Evolutionary conservation across 2,797 vertebrate species (phyloP).

Genomic region (Paguma larvata): DNA sequence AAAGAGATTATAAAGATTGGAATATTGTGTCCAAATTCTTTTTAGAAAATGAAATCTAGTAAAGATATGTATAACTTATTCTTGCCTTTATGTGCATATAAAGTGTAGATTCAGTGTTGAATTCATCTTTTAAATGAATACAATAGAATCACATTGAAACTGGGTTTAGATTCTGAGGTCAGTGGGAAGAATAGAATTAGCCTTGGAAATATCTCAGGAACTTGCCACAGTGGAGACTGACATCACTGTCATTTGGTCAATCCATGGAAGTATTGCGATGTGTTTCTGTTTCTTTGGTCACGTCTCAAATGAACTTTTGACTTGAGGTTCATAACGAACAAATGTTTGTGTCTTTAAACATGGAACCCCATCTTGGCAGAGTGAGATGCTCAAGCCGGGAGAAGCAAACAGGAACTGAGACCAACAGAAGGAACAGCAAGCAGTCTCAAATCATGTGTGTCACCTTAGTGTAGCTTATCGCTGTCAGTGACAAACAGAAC

Average conservation of each 20-base stretch:
- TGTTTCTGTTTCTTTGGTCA: background rate
- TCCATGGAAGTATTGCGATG: background rate
- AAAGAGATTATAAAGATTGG: background rate
- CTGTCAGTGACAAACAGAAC: background rate
- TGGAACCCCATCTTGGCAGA: background rate
- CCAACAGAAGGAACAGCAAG: background rate
- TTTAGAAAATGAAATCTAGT: background rate
- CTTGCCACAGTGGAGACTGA: background rate
- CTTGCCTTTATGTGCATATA: background rate
- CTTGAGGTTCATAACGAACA: background rate
- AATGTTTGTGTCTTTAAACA: background rate
- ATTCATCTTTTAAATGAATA: background rate
- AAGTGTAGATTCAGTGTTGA: background rate
- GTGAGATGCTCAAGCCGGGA: background rate
- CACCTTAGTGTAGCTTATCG: too few species aligned
- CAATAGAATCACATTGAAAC: background rate
- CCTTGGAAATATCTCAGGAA: background rate
- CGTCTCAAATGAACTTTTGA: background rate
- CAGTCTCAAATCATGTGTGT: background rate
- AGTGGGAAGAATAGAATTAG: background rate
- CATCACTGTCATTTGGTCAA: background rate
- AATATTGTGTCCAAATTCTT: background rate
- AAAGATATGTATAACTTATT: background rate
- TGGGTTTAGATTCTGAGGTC: background rate
- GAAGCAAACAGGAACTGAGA: background rate